Conservation (phyloP, 92 coral and sea anemone genomes). For the Actinostola sp. region DNA sequence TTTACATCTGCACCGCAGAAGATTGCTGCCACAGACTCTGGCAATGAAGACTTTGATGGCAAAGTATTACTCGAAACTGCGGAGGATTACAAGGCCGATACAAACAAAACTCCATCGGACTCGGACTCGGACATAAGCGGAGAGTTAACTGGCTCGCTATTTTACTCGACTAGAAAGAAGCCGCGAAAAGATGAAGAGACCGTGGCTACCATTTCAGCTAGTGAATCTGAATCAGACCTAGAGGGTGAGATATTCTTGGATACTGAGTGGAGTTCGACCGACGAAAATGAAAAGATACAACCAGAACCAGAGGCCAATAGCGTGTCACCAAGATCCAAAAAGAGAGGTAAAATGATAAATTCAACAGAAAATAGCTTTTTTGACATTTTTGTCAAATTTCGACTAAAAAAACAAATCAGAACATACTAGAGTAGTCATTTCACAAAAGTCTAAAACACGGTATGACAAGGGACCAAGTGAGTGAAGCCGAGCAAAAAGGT, state of each 20-base stretch:
- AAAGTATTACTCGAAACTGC: background rate
- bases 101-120: background rate
- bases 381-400: too few relatives aligned
- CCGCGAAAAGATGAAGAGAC: background rate
- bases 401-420: too few relatives aligned
- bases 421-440: too few relatives aligned
- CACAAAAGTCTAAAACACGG: too few relatives aligned
- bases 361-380: too few relatives aligned
- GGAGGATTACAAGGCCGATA: background rate
- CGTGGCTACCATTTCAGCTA: background rate
- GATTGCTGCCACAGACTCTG: background rate
- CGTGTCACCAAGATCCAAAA: background rate
- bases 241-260: background rate
- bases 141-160: background rate
- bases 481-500: too few relatives aligned
- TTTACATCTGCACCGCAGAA: background rate
- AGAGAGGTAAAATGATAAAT: too few relatives aligned
- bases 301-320: background rate
- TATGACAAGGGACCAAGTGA: too few relatives aligned
- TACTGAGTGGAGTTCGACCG: background rate
- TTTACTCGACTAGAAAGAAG: background rate
- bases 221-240: background rate
- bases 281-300: background rate
- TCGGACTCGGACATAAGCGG: constrained; percentile 15
- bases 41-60: background rate